phyloP scores from a whole-genome alignment of 2,113 vertebrate genomes.

The Opisthocomus hoazin region DNA sequence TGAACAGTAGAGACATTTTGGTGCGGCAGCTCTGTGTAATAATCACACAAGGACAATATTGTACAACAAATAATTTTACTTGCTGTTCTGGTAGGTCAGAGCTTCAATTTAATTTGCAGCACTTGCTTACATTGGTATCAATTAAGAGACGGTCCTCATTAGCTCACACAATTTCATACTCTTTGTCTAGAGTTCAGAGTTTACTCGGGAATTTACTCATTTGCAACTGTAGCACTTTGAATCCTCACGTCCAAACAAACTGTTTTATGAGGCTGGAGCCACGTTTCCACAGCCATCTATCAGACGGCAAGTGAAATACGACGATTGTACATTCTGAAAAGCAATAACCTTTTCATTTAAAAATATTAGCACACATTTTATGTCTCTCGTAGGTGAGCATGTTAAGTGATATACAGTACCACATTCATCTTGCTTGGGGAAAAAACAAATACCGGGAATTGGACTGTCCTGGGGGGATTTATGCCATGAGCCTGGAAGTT shows the following conservation, averaged over 20 bases:
- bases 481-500: slow-evolving; percentile 39
- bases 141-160: slow-evolving; percentile 1
- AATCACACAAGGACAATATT: slow-evolving; percentile 33
- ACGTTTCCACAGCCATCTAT: slow-evolving; percentile 1
- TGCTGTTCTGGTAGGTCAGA: slow-evolving; percentile 38
- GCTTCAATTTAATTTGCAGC: slow-evolving; percentile 54
- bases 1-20: background rate
- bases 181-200: slow-evolving; percentile 55
- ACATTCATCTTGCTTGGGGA: background rate
- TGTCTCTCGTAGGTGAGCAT: background rate
- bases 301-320: background rate
- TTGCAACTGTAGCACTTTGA: slow-evolving; percentile 34
- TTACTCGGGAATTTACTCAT: slow-evolving; percentile 20
- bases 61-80: slow-evolving; percentile 54
- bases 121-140: slow-evolving; percentile 31
- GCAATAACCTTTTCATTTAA: background rate
- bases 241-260: slow-evolving; percentile 26
- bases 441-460: slow-evolving; percentile 1
- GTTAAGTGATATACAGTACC: background rate
- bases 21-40: slow-evolving; percentile 30
- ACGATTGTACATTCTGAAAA: background rate
- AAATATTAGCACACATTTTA: slow-evolving; percentile 11
- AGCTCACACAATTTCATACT: slow-evolving; percentile 15
- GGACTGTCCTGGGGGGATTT: background rate
- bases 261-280: background rate